phyloP scores from a whole-genome alignment of 2,797 vertebrate species.

The Arctocebus calabarensis region DNA sequence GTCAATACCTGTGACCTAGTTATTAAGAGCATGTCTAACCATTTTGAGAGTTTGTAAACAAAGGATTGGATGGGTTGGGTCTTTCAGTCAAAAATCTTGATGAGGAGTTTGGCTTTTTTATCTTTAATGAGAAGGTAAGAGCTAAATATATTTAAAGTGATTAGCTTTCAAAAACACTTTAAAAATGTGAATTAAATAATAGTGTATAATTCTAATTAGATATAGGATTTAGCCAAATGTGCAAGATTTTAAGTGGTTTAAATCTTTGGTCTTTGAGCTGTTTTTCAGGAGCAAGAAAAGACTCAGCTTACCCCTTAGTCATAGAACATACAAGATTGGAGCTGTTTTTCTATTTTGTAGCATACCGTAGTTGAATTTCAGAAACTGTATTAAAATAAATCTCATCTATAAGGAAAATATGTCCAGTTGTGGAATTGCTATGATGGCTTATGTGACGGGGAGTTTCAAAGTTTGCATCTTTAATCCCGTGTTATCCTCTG shows the following conservation, averaged over 20 bases:
- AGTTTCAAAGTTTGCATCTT: not conserved
- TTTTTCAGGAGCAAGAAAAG: not conserved
- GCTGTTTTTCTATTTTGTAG: not conserved
- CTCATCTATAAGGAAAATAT: constrained; percentile 2
- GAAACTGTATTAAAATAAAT: not conserved
- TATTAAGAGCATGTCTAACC: not conserved
- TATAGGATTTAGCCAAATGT: not conserved
- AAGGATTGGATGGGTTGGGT: not conserved
- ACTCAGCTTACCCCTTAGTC: not conserved
- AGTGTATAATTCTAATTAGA: not conserved
- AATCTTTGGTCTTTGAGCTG: not conserved
- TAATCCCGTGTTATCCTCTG: not conserved
- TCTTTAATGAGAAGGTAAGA: not conserved
- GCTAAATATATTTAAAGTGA: not conserved
- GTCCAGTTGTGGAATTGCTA: not conserved
- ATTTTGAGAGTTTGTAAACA: not conserved
- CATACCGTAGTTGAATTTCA: not conserved
- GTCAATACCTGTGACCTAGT: not conserved
- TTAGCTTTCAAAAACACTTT: not conserved
- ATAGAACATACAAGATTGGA: not conserved
- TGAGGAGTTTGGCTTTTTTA: not conserved
- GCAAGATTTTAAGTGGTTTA: not conserved
- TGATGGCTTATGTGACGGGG: not conserved
- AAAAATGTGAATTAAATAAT: not conserved
- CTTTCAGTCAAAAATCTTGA: not conserved